These are phyloP conservation scores for Sebastes schlegelii DNA, from an alignment of 2,113 vertebrate species.

Conservation along the genomic window DNA sequence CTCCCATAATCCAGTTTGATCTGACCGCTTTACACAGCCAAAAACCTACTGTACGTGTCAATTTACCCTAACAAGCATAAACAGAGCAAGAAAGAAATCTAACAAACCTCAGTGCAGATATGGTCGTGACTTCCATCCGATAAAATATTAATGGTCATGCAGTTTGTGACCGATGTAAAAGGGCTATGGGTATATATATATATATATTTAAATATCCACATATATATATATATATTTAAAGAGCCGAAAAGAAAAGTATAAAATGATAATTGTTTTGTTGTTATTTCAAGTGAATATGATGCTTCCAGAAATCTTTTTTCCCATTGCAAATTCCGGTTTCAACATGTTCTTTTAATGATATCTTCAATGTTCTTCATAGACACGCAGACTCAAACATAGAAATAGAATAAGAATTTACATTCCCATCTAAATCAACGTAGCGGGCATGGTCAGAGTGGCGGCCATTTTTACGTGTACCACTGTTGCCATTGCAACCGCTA, in stretches of 20 bases:
- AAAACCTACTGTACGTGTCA: conserved; percentile 55
- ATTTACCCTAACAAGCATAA: conserved; percentile 33
- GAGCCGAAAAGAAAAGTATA: background rate
- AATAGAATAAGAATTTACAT: no score
- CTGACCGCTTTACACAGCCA: conserved; percentile 40
- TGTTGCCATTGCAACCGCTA: no score
- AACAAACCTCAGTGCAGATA: background rate
- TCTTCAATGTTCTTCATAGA: background rate
- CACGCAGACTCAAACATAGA: background rate
- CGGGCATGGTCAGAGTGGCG: no score
- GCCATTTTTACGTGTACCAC: no score
- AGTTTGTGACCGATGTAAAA: background rate
- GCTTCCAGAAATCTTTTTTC: background rate
- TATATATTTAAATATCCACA: no score
- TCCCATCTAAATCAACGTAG: no score
- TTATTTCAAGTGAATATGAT: background rate
- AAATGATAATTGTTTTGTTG: background rate
- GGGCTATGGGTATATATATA: no score
- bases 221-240: no score
- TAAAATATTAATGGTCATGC: background rate
- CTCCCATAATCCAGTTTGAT: conserved; percentile 64
- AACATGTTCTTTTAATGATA: background rate
- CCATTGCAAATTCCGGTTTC: background rate
- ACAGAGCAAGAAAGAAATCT: conserved; percentile 16
- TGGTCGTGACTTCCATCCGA: background rate